Conservation (phyloP, 92 coral and sea anemone genomes). For the Anthopleura xanthogrammica region DNA sequence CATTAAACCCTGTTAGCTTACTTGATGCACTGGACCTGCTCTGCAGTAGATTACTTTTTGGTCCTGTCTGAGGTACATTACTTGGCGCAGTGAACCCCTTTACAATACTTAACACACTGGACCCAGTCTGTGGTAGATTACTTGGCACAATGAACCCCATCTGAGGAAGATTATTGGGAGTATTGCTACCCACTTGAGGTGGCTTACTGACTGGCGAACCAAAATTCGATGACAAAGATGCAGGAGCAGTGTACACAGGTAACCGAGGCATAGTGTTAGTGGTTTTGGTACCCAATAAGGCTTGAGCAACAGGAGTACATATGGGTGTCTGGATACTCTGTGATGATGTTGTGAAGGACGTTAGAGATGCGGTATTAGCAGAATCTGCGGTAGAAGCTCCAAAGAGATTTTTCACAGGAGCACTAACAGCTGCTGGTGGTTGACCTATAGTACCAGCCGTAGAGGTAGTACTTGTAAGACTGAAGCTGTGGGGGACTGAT, state of each 20-base stretch:
- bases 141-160: not conserved
- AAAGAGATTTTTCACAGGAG: not conserved
- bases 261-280: not conserved
- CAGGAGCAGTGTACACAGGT: not conserved
- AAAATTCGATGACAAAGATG: not conserved
- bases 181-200: not conserved
- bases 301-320: conserved; percentile 5
- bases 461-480: not conserved
- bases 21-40: not conserved
- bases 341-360: conserved; percentile 2
- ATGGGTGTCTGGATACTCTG: conserved; percentile 30
- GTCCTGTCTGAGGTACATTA: not conserved
- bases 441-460: not conserved
- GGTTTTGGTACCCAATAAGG: not conserved
- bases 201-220: not conserved
- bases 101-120: not conserved
- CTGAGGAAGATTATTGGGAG: not conserved
- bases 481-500: not conserved
- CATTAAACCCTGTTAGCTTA: not conserved
- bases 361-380: not conserved
- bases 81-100: not conserved
- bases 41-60: not conserved
- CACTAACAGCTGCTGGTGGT: not conserved
- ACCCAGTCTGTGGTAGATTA: not conserved
- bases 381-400: not conserved